Evolutionary conservation across 2,113 vertebrate genomes (phyloP).

Genomic region (Pelecanus crispus): DNA sequence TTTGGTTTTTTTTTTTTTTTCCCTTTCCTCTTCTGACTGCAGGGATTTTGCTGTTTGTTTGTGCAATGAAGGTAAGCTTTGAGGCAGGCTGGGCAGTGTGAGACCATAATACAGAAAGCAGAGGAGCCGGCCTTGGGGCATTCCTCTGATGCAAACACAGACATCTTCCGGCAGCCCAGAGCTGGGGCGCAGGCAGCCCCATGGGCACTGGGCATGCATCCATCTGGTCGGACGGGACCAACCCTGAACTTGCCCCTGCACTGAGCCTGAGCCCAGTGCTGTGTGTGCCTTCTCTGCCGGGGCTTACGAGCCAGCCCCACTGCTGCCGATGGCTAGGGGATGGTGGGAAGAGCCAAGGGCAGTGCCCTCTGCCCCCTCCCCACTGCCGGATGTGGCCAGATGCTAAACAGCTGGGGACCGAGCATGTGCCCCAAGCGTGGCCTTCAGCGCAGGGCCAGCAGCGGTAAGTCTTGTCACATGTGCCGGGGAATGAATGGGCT

Average conservation of each 20-base stretch:
- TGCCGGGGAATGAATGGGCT: background rate
- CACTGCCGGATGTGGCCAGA: fast-evolving
- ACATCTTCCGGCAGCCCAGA: fast-evolving
- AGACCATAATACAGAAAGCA: fast-evolving
- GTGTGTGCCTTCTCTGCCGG: background rate
- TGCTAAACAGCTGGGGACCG: fast-evolving
- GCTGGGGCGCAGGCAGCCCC: background rate
- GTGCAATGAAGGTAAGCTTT: background rate
- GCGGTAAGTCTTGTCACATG: background rate
- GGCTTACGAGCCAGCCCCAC: fast-evolving
- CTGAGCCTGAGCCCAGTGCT: background rate
- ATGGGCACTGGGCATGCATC: background rate
- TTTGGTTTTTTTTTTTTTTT: background rate
- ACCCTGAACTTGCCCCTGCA: background rate
- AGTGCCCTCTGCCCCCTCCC: background rate
- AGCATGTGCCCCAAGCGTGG: background rate
- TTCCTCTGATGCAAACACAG: fast-evolving
- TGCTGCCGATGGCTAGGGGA: fast-evolving
- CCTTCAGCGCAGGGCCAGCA: fast-evolving
- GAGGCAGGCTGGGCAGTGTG: background rate
- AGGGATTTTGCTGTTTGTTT: background rate
- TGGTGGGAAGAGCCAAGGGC: background rate
- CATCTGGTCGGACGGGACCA: fast-evolving
- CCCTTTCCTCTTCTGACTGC: background rate
- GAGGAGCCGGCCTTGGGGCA: background rate